Evolutionary conservation across 2,888 invertebrate genomes (phyloP).

Genomic region (Ophioninae sp.): DNA sequence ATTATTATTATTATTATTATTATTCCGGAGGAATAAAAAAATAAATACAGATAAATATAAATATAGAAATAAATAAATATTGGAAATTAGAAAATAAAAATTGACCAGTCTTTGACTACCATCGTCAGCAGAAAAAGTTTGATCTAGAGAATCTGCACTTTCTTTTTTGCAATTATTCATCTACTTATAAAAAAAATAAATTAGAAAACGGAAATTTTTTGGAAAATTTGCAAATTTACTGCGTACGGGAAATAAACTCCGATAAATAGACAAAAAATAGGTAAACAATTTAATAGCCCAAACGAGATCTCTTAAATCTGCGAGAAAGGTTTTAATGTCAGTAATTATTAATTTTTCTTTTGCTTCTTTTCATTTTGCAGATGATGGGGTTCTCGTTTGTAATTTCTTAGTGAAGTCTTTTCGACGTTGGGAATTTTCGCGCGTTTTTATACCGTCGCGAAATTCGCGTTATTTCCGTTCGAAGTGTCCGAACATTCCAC

Average conservation of each 20-base stretch:
- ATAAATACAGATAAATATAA: background rate
- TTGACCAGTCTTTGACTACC: background rate
- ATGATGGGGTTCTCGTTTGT: background rate
- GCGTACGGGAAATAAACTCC: background rate
- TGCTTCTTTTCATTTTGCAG: background rate
- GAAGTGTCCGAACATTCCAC: background rate
- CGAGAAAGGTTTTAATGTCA: background rate
- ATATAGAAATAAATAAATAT: too few relatives aligned
- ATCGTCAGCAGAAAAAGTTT: background rate
- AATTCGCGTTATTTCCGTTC: background rate
- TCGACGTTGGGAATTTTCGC: background rate
- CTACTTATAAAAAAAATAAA: background rate
- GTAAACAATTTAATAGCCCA: background rate
- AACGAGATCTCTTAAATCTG: background rate
- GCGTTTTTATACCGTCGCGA: too few relatives aligned
- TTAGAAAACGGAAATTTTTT: background rate
- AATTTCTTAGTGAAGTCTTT: background rate
- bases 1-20: background rate
- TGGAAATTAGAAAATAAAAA: too few relatives aligned
- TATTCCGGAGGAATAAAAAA: too few relatives aligned
- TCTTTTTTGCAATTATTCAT: background rate
- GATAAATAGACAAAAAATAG: background rate
- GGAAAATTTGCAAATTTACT: background rate
- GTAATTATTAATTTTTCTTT: background rate
- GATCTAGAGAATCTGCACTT: background rate